Evolutionary conservation across 2,797 vertebrate genomes (phyloP).

Genomic region (Loriculus beryllinus): DNA sequence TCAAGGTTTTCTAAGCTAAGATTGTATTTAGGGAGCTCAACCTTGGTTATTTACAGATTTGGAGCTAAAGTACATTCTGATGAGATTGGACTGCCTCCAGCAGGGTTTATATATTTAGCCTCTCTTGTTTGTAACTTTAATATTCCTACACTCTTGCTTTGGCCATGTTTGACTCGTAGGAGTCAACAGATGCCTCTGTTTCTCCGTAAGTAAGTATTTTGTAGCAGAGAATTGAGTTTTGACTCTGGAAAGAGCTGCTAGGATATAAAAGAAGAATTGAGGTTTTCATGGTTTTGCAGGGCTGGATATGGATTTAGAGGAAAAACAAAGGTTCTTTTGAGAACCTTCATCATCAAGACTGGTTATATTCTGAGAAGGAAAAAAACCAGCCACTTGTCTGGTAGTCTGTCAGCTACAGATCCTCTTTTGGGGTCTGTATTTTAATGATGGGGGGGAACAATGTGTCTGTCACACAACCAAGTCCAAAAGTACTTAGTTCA

Average conservation of each 20-base stretch:
- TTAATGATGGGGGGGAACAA: background rate
- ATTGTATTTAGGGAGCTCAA: background rate
- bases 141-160: background rate
- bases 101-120: background rate
- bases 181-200: background rate
- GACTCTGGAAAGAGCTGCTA: background rate
- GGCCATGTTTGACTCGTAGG: background rate
- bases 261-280: background rate
- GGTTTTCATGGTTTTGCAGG: background rate
- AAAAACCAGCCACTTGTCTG: background rate
- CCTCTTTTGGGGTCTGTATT: background rate
- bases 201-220: background rate
- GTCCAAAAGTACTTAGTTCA: background rate
- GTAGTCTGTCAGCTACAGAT: background rate
- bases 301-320: background rate
- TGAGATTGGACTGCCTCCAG: background rate
- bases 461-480: background rate
- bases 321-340: background rate
- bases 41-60: background rate
- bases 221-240: background rate
- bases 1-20: background rate
- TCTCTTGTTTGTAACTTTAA: background rate
- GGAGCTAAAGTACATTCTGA: background rate
- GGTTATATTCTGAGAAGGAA: background rate
- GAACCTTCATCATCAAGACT: background rate